These are phyloP conservation scores for Diabrotica virgifera DNA, from an alignment of 1,140 invertebrate species.

Conservation along the genomic window DNA sequence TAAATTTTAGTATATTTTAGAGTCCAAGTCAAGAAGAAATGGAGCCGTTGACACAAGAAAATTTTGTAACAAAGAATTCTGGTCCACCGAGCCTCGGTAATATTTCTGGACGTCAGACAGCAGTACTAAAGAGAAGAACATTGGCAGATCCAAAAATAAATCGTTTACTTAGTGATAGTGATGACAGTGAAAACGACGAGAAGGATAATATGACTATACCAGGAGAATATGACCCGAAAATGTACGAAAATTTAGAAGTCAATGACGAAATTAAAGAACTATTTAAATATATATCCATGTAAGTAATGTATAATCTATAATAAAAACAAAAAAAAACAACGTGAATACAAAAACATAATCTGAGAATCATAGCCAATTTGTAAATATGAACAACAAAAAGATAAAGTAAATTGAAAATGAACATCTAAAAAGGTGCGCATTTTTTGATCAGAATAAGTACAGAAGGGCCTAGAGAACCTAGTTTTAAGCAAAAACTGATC, in stretches of 20 bases:
- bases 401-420: no score
- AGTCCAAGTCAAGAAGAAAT: not conserved
- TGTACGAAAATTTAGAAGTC: constrained; percentile 82
- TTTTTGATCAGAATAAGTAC: no score
- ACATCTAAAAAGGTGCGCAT: no score
- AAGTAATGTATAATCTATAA: constrained; percentile 35
- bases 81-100: constrained; percentile 19
- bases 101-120: constrained; percentile 24
- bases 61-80: constrained; percentile 11
- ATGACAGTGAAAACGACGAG: constrained; percentile 33
- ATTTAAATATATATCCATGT: constrained; percentile 91
- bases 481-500: no score
- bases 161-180: constrained; percentile 35
- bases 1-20: not conserved
- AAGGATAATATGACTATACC: constrained; percentile 30
- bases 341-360: no score
- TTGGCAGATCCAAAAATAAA: constrained; percentile 16
- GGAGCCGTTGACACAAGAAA: not conserved
- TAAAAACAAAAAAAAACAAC: no score
- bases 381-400: no score
- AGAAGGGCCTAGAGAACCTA: no score
- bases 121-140: constrained; percentile 17
- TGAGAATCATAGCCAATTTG: no score
- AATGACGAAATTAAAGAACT: constrained; percentile 85
- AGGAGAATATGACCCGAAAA: constrained; percentile 77